A percentile compares a stretch with the other conserved stretches of the same genome.
phyloP scores from a whole-genome alignment of 2,113 vertebrate species.

The Cyprinodon brontotheroides region DNA sequence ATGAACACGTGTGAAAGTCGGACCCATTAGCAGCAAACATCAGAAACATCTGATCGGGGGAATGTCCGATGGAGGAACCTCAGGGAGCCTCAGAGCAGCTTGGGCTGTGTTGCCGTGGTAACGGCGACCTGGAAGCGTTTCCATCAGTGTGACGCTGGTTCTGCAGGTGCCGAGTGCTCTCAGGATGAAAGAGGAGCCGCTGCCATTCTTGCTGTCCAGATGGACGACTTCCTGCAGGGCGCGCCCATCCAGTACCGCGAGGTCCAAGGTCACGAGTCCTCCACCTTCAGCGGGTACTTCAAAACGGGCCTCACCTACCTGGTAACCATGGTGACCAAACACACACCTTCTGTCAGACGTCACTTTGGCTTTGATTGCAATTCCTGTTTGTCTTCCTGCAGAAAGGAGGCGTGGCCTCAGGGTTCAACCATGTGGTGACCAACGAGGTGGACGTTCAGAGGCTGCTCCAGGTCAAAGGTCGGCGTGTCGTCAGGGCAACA shows the following conservation, averaged over 20 bases:
- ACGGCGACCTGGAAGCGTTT: no score
- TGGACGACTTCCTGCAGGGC: constrained; percentile 88
- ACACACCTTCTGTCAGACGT: not conserved
- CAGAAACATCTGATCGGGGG: no score
- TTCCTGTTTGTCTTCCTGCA: constrained; percentile 48
- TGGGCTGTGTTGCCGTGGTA: no score
- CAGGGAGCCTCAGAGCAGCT: no score
- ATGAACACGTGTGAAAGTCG: no score
- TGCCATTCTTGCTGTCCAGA: constrained; percentile 87
- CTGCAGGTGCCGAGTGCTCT: constrained; percentile 84
- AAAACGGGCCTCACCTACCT: constrained; percentile 90
- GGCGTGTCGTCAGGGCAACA: constrained; percentile 76
- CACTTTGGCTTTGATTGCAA: not conserved
- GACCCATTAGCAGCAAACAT: no score
- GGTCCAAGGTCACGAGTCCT: constrained; percentile 86
- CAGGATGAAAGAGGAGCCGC: constrained; percentile 88
- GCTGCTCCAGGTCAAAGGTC: constrained; percentile 89
- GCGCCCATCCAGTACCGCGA: constrained; percentile 86
- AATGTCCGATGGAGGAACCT: no score
- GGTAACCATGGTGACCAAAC: constrained; percentile 57
- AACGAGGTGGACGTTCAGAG: constrained; percentile 82
- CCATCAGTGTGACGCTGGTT: not conserved
- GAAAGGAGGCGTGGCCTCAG: constrained; percentile 90
- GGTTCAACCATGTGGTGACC: constrained; percentile 85
- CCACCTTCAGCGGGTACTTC: constrained; percentile 87